Conservation (phyloP, 2,888 invertebrate species). For the Tolmerus cingulatus region DNA sequence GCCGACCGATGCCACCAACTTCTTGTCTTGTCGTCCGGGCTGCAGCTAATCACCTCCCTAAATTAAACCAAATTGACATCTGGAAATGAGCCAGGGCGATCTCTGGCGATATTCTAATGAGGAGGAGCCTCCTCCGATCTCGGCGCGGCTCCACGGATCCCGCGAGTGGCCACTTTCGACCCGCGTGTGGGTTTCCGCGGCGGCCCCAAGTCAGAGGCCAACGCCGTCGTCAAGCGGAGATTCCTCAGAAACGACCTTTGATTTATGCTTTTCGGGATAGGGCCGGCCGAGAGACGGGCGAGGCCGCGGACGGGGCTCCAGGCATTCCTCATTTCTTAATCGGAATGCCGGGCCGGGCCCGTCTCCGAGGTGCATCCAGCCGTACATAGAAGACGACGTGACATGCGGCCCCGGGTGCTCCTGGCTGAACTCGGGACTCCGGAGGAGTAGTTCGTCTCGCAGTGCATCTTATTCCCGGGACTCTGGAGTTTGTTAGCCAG, state of each 20-base stretch:
- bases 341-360: not conserved
- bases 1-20: not conserved
- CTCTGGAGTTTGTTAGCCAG: not conserved
- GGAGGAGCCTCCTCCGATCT: not conserved
- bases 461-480: not conserved
- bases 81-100: constrained; percentile 28
- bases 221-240: not conserved
- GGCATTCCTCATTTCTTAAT: constrained; percentile 34
- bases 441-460: not conserved
- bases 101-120: constrained; percentile 36
- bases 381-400: not conserved
- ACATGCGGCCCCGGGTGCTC: not conserved
- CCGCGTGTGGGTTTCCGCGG: not conserved
- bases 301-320: not conserved
- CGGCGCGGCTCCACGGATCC: not conserved
- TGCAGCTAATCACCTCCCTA: constrained; percentile 35
- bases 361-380: not conserved
- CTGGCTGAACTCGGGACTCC: not conserved
- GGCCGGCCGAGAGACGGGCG: not conserved
- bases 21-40: constrained; percentile 9
- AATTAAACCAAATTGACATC: constrained; percentile 37
- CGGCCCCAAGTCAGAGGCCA: not conserved
- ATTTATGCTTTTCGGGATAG: not conserved
- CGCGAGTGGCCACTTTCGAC: constrained; percentile 18
- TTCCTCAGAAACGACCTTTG: not conserved